Percentiles rank a stretch among this genome's conserved stretches.
Evolutionary conservation across 2,113 vertebrate genomes (phyloP).

Genomic region (Phylloscopus trochiloides): DNA sequence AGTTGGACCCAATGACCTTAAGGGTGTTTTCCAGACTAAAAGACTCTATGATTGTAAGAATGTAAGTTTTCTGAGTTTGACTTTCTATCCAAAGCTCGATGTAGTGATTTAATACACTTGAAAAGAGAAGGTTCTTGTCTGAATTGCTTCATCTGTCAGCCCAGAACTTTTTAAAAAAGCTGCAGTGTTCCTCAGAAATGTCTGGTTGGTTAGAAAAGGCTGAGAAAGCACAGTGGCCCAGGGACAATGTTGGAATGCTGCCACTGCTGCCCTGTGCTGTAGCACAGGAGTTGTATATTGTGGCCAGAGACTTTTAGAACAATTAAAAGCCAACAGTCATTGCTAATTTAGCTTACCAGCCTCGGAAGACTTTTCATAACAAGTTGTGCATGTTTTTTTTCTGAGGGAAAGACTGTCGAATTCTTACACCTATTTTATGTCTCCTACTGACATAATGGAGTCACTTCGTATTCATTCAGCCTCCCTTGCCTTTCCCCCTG

Average conservation of each 20-base stretch:
- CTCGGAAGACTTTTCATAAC: rapidly evolving
- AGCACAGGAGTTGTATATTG: rapidly evolving
- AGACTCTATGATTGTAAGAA: not conserved
- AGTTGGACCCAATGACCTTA: not conserved
- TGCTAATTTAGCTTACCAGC: not conserved
- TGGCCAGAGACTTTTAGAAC: not conserved
- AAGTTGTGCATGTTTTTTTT: not conserved
- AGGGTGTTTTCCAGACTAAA: not conserved
- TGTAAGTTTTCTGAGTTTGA: not conserved
- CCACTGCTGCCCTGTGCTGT: not conserved
- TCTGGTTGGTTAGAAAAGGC: not conserved
- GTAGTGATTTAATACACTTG: not conserved
- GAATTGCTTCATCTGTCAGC: not conserved
- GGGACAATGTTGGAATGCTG: not conserved
- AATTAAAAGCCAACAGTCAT: not conserved
- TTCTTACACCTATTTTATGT: not conserved
- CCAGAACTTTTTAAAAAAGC: not conserved
- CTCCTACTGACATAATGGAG: not conserved
- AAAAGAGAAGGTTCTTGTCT: not conserved
- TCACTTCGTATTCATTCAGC: not conserved
- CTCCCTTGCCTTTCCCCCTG: not conserved
- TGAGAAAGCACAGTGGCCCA: not conserved
- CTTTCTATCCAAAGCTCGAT: not conserved
- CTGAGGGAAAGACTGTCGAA: not conserved
- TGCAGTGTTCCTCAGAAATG: not conserved